phyloP scores from a whole-genome alignment of 2,888 invertebrate species.

The Lissonota sp. region DNA sequence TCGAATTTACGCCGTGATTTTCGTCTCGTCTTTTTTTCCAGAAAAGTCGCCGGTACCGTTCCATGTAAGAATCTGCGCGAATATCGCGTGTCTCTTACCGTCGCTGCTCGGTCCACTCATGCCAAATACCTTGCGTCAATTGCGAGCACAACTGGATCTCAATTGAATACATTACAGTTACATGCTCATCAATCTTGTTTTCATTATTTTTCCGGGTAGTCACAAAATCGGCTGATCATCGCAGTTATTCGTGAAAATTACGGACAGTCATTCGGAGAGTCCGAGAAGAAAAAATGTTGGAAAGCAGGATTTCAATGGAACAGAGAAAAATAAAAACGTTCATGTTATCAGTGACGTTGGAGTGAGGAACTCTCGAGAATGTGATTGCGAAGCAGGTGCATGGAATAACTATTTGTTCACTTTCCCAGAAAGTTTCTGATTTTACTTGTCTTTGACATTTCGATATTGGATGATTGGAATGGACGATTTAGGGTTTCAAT shows the following conservation, averaged over 20 bases:
- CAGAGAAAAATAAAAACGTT: slow-evolving; percentile 66
- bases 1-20: slow-evolving; percentile 5
- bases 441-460: too few relatives aligned
- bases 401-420: background rate
- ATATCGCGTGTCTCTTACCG: slow-evolving; percentile 92
- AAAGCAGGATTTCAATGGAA: slow-evolving; percentile 84
- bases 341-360: slow-evolving; percentile 81
- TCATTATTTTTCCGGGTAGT: slow-evolving; percentile 88
- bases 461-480: too few relatives aligned
- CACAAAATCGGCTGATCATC: slow-evolving; percentile 94
- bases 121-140: slow-evolving; percentile 90
- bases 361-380: slow-evolving; percentile 86
- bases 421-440: slow-evolving; percentile 13
- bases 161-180: slow-evolving; percentile 76
- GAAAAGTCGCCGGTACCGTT: slow-evolving; percentile 91
- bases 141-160: slow-evolving; percentile 89
- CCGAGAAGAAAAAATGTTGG: slow-evolving; percentile 93
- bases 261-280: slow-evolving; percentile 89
- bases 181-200: slow-evolving; percentile 78
- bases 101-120: slow-evolving; percentile 95
- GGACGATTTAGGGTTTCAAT: too few relatives aligned
- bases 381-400: slow-evolving; percentile 87
- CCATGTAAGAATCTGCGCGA: slow-evolving; percentile 93
- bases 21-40: slow-evolving; percentile 72
- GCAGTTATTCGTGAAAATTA: slow-evolving; percentile 96